These are phyloP conservation scores for Actinia equina DNA, from an alignment of 64 coral and sea anemone species.

Conservation along the genomic window DNA sequence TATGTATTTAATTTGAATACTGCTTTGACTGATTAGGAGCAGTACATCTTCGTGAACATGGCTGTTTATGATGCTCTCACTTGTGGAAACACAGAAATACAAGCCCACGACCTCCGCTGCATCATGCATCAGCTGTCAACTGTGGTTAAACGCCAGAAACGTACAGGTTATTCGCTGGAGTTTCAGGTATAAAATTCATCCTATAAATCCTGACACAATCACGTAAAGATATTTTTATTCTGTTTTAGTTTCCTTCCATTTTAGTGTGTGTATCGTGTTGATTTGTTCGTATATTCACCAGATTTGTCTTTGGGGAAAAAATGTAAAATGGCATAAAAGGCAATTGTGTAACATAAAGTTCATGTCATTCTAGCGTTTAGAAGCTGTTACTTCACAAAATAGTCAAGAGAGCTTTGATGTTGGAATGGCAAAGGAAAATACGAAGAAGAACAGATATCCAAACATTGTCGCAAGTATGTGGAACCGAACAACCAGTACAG, in stretches of 20 bases:
- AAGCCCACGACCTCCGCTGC: conserved; percentile 28
- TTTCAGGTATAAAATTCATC: conserved; percentile 47
- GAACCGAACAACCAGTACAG: no score
- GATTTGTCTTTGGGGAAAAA: no score
- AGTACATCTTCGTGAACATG: conserved; percentile 71
- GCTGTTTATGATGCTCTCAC: conserved; percentile 63
- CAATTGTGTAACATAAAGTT: conserved; percentile 32
- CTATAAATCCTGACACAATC: no score
- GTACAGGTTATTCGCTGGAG: conserved; percentile 54
- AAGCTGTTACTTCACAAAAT: conserved; percentile 21
- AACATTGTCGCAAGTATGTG: not conserved
- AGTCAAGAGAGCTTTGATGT: not conserved
- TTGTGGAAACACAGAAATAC: conserved; percentile 83
- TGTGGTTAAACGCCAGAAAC: not conserved
- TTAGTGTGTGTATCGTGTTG: no score
- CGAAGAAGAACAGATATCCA: not conserved
- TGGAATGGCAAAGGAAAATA: conserved; percentile 13
- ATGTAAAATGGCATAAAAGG: no score
- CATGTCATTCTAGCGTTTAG: not conserved
- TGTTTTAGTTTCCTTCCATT: not conserved
- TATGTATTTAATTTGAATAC: not conserved
- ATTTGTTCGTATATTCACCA: no score
- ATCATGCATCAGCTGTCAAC: conserved; percentile 38
- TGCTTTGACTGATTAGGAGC: conserved; percentile 30
- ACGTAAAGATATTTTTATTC: not conserved